Evolutionary conservation across 1,140 invertebrate genomes (phyloP).

Genomic region (Wiebesia pumilae): DNA sequence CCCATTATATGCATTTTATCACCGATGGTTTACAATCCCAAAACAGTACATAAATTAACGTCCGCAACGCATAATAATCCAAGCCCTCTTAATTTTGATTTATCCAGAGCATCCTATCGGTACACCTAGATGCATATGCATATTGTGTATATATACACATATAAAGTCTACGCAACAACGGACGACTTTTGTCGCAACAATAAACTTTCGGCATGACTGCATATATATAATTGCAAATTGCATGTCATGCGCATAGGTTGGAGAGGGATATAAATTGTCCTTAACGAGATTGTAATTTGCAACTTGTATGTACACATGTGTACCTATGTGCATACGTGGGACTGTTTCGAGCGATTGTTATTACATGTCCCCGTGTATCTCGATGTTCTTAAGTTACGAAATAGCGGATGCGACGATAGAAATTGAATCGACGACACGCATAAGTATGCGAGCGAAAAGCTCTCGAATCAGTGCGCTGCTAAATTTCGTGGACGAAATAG

Average conservation of each 20-base stretch:
- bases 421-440: neutral
- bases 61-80: conserved; percentile 6
- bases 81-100: conserved; percentile 41
- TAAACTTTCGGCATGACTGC: conserved; percentile 34
- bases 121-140: neutral
- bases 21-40: conserved; percentile 29
- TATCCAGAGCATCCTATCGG: conserved; percentile 17
- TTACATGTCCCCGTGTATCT: neutral
- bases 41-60: conserved; percentile 24
- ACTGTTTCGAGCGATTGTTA: neutral
- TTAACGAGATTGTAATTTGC: conserved; percentile 44
- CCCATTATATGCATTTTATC: neutral
- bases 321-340: neutral
- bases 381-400: neutral
- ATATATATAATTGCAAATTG: conserved; percentile 42
- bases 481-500: neutral
- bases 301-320: neutral
- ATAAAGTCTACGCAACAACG: too few species aligned
- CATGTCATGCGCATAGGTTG: neutral
- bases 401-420: neutral
- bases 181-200: conserved; percentile 14
- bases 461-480: neutral
- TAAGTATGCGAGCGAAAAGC: neutral
- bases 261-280: conserved; percentile 40
- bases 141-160: neutral